A percentile compares a stretch with the other conserved stretches of the same genome.
phyloP scores from a whole-genome alignment of 2,797 vertebrate species.

The Loriculus beryllinus region DNA sequence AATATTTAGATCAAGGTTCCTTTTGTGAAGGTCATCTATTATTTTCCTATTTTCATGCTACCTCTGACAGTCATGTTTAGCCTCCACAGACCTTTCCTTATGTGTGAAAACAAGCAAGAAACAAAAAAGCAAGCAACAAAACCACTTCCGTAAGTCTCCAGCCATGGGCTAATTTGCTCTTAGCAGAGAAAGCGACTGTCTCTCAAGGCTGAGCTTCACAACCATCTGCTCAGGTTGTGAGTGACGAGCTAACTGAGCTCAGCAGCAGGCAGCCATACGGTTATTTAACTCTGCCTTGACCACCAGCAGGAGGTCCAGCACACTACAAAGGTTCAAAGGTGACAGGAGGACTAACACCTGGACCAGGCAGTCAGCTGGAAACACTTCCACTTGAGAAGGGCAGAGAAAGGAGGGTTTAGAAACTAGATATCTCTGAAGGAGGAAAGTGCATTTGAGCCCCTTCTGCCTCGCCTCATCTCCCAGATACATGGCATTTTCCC shows the following conservation, averaged over 20 bases:
- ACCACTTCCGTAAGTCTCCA: neutral
- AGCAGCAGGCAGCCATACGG: neutral
- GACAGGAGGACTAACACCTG: slow-evolving; percentile 21
- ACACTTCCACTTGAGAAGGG: neutral
- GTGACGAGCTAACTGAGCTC: neutral
- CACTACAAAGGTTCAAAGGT: neutral
- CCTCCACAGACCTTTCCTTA: neutral
- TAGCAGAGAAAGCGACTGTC: neutral
- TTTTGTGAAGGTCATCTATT: neutral
- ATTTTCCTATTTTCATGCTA: neutral
- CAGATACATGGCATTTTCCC: neutral
- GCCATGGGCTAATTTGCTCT: neutral
- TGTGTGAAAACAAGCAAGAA: neutral
- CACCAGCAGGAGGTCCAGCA: neutral
- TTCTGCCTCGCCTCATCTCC: neutral
- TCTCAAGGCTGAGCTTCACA: slow-evolving; percentile 37
- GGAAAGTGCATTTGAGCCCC: neutral
- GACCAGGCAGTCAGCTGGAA: neutral
- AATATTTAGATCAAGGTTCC: neutral
- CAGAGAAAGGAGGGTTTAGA: neutral
- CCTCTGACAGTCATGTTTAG: neutral
- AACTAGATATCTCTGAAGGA: neutral
- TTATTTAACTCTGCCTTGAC: slow-evolving; percentile 1
- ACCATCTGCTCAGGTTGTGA: slow-evolving; percentile 49
- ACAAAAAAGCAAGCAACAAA: neutral